phyloP scores from a whole-genome alignment of 2,797 vertebrate species.

The Siniperca undulata region DNA sequence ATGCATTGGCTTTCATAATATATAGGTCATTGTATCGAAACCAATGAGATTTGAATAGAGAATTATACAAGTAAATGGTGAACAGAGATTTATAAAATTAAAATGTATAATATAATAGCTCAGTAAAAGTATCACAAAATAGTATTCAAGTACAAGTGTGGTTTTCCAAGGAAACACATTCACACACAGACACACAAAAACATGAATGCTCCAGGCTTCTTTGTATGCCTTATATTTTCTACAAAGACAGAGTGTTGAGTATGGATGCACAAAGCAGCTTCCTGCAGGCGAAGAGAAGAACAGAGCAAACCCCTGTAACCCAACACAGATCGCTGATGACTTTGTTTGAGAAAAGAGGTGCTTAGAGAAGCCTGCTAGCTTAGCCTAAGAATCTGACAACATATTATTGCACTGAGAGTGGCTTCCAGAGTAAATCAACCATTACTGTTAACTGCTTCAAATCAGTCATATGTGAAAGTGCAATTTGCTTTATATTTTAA shows the following conservation, averaged over 20 bases:
- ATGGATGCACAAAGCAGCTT: slow-evolving; percentile 49
- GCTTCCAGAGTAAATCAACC: slow-evolving; percentile 36
- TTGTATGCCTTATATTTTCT: slow-evolving; percentile 44
- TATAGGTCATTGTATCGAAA: background rate
- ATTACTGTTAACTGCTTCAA: slow-evolving; percentile 32
- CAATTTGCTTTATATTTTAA: slow-evolving; percentile 5
- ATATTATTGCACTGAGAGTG: slow-evolving; percentile 12
- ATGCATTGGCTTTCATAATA: background rate
- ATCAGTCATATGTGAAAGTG: slow-evolving; percentile 34
- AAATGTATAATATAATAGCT: background rate
- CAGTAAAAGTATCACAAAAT: background rate
- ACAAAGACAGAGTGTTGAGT: slow-evolving; percentile 57
- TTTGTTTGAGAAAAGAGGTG: slow-evolving; percentile 54
- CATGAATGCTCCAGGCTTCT: slow-evolving; percentile 45
- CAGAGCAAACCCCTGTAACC: slow-evolving; percentile 51
- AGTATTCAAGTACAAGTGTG: background rate
- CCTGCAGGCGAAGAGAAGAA: slow-evolving; percentile 55
- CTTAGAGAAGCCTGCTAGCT: slow-evolving; percentile 59
- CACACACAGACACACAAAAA: slow-evolving; percentile 9
- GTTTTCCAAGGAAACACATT: background rate
- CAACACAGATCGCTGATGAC: slow-evolving; percentile 48
- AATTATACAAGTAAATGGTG: background rate
- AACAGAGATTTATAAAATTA: background rate
- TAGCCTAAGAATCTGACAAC: slow-evolving; percentile 49
- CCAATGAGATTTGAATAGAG: background rate